A percentile compares a stretch with the other conserved stretches of the same genome.
Conservation (phyloP, 2,888 invertebrate species). For the Tetanocera ferruginea region DNA sequence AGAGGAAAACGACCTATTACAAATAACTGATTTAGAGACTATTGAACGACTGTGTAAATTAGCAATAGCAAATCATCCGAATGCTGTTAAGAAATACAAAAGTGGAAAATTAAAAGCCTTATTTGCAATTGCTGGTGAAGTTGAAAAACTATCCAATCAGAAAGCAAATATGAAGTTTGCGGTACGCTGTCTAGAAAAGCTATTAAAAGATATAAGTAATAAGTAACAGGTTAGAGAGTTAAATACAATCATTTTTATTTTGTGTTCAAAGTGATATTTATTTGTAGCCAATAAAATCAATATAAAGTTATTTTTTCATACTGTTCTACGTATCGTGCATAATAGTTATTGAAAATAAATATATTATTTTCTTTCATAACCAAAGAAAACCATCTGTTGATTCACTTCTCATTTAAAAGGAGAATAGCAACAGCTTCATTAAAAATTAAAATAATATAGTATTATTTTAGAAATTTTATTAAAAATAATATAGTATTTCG, state of each 20-base stretch:
- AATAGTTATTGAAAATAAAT: not conserved
- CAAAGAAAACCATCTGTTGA: conserved; percentile 14
- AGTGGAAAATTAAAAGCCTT: conserved; percentile 80
- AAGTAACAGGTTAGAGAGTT: not conserved
- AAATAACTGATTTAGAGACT: conserved; percentile 75
- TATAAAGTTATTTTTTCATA: not conserved
- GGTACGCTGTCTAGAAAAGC: conserved; percentile 73
- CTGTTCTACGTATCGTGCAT: conserved; percentile 12
- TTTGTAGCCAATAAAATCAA: not conserved
- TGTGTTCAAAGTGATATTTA: conserved; percentile 12
- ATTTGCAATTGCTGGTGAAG: conserved; percentile 75
- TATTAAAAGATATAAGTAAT: conserved; percentile 12
- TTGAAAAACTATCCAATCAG: conserved; percentile 74
- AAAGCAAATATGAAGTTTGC: conserved; percentile 79
- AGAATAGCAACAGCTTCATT: conserved; percentile 61
- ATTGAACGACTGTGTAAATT: conserved; percentile 75
- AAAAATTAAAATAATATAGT: conserved; percentile 27
- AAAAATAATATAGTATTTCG: not conserved
- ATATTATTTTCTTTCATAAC: not conserved
- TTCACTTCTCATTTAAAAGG: conserved; percentile 51
- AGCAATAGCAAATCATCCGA: conserved; percentile 76
- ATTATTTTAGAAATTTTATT: too few relatives aligned
- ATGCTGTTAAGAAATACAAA: conserved; percentile 77
- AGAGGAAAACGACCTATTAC: conserved; percentile 75
- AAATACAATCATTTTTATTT: not conserved